These are phyloP conservation scores for Oostethus manadensis DNA, from an alignment of 2,113 vertebrate genomes.

Conservation along the genomic window DNA sequence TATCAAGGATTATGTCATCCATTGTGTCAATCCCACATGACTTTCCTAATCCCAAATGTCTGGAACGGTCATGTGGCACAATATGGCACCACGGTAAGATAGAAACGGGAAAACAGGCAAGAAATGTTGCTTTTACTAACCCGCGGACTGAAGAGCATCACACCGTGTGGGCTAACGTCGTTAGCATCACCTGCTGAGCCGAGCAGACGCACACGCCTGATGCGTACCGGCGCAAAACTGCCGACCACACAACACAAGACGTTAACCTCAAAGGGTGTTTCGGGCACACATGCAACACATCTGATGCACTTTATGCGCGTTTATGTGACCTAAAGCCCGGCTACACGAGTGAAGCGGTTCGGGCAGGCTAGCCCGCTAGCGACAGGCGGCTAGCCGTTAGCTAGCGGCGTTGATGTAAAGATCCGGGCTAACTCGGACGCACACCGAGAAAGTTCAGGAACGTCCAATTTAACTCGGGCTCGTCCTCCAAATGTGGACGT, in stretches of 20 bases:
- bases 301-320: neutral
- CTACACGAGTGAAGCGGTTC: conserved; percentile 12
- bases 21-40: neutral
- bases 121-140: neutral
- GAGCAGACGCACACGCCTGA: no score
- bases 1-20: neutral
- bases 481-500: neutral
- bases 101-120: neutral
- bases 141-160: no score
- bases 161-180: conserved; percentile 17
- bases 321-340: conserved; percentile 1
- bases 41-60: neutral
- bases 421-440: neutral
- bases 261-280: neutral
- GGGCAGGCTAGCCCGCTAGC: conserved; percentile 40
- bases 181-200: conserved; percentile 66
- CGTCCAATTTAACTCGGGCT: neutral
- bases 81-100: neutral
- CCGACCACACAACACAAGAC: neutral
- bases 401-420: neutral
- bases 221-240: neutral
- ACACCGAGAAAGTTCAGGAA: neutral
- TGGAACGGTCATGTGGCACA: neutral
- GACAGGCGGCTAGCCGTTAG: conserved; percentile 35
- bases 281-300: neutral